Percentiles rank a stretch among this genome's conserved stretches.
Evolutionary conservation across 2,888 invertebrate species (phyloP).

Genomic region (Spilarctia lutea): DNA sequence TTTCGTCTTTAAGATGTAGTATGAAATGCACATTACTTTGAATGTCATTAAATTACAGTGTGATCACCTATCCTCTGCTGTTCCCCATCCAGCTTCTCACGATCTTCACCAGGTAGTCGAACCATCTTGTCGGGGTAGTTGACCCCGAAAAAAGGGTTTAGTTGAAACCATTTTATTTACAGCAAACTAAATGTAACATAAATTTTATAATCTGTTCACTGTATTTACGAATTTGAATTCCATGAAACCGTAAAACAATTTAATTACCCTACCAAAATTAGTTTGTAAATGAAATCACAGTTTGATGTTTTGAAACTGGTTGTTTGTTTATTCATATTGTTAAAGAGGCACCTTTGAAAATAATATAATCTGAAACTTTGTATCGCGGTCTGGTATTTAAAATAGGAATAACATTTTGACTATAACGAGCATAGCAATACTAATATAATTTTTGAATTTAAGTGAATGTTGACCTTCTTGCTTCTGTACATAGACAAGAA

Average conservation of each 20-base stretch:
- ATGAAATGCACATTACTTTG: too few species aligned
- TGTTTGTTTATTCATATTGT: constrained; percentile 38
- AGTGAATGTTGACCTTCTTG: not conserved
- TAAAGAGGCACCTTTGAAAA: constrained; percentile 37
- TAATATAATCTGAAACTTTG: constrained; percentile 29
- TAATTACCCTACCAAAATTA: constrained; percentile 50
- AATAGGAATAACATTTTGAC: constrained; percentile 28
- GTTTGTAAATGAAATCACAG: constrained; percentile 47
- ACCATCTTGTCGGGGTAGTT: too few species aligned
- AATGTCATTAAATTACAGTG: too few species aligned
- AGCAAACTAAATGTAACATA: too few species aligned
- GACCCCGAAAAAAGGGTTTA: too few species aligned
- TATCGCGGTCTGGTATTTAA: constrained; percentile 34
- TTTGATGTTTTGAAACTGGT: constrained; percentile 34
- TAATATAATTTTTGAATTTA: too few species aligned
- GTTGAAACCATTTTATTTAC: too few species aligned
- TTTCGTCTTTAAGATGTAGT: too few species aligned
- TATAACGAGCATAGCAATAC: constrained; percentile 1
- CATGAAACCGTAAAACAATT: constrained; percentile 44
- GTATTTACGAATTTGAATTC: constrained; percentile 22
- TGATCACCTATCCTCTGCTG: too few species aligned
- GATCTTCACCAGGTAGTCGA: too few species aligned
- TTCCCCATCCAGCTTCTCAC: too few species aligned
- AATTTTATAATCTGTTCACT: not conserved
- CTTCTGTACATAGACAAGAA: constrained; percentile 1